Percentiles rank a stretch among this genome's conserved stretches.
These are phyloP conservation scores for Etheostoma spectabile DNA, from an alignment of 2,113 vertebrate genomes.

Conservation along the genomic window DNA sequence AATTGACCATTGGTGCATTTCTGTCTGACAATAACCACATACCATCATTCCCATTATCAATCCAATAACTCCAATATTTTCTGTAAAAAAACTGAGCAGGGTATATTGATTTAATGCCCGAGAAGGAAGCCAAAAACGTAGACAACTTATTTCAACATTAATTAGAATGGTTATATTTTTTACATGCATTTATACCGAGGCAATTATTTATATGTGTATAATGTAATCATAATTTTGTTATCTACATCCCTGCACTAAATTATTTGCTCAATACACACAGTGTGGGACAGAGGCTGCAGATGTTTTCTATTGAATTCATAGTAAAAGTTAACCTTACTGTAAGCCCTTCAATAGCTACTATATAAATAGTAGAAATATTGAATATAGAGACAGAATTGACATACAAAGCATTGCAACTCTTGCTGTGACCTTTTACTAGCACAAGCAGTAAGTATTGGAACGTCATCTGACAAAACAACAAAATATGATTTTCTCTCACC, in stretches of 20 bases:
- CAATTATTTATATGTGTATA: not conserved
- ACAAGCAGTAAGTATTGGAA: conserved; percentile 19
- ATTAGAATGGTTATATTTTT: not conserved
- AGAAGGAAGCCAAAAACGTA: not conserved
- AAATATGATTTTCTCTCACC: conserved; percentile 24
- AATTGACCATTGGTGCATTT: conserved; percentile 45
- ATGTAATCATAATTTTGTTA: not conserved
- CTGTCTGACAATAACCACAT: conserved; percentile 42
- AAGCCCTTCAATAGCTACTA: not conserved
- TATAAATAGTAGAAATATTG: conserved; percentile 1
- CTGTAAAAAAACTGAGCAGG: conserved; percentile 17
- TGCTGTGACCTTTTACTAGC: conserved; percentile 39
- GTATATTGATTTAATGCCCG: not conserved
- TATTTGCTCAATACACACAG: not conserved
- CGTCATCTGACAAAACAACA: conserved; percentile 40
- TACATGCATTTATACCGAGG: not conserved
- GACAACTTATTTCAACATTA: not conserved
- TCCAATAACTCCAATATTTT: conserved; percentile 10
- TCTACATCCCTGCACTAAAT: not conserved
- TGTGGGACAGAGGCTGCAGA: not conserved
- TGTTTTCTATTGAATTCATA: not conserved
- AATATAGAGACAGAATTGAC: conserved; percentile 2
- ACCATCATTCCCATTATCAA: conserved; percentile 56
- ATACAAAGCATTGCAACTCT: conserved; percentile 7
- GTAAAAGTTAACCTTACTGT: not conserved